A percentile compares a stretch with the other conserved stretches of the same genome.
Evolutionary conservation across 1,140 invertebrate species (phyloP).

Genomic region (Megalopta genalis): DNA sequence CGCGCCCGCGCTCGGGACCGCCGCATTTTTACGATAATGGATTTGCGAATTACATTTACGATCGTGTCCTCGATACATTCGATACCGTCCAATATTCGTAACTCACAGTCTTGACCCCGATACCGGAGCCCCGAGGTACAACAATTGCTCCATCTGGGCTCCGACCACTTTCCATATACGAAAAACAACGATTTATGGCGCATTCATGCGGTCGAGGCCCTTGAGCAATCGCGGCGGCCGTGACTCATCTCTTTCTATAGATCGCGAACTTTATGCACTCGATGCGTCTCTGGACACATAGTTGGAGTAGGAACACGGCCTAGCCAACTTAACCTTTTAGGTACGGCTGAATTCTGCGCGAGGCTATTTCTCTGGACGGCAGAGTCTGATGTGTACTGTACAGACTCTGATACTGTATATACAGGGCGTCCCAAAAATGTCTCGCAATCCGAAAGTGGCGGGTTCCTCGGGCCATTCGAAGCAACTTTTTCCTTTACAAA

Average conservation of each 20-base stretch:
- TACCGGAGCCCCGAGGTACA: not conserved
- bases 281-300: too few relatives aligned
- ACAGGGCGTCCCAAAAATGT: too few relatives aligned
- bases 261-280: too few relatives aligned
- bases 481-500: too few relatives aligned
- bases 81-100: slow-evolving; percentile 13
- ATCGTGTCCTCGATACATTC: slow-evolving; percentile 15
- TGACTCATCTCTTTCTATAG: not conserved
- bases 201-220: not conserved
- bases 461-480: too few relatives aligned
- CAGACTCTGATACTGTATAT: too few relatives aligned
- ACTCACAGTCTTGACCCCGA: slow-evolving; percentile 10
- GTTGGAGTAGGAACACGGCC: too few relatives aligned
- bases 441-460: too few relatives aligned
- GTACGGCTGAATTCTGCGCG: too few relatives aligned
- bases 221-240: not conserved
- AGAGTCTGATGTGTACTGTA: too few relatives aligned
- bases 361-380: too few relatives aligned
- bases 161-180: not conserved
- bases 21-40: slow-evolving; percentile 30
- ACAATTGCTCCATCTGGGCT: not conserved
- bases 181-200: not conserved
- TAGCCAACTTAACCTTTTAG: too few relatives aligned
- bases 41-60: slow-evolving; percentile 7
- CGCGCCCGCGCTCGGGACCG: not conserved